phyloP scores from a whole-genome alignment of 2,888 invertebrate genomes.

The Callimorpha dominula region DNA sequence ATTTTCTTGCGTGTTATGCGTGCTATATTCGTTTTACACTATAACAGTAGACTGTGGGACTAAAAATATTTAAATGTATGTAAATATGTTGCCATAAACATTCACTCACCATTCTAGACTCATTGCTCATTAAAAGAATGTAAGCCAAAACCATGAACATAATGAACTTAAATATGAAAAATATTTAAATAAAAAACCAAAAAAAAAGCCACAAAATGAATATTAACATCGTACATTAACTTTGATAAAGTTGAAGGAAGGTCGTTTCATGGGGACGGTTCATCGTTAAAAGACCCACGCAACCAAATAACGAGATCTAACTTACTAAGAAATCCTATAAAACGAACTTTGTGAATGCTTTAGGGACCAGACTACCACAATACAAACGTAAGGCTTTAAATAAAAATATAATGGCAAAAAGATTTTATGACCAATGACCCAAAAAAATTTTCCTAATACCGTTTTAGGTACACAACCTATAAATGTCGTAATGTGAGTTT shows the following conservation, averaged over 20 bases:
- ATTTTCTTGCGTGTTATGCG: no score
- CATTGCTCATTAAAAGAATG: background rate
- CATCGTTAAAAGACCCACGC: conserved; percentile 5
- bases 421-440: conserved; percentile 15
- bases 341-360: conserved; percentile 22
- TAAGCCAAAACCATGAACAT: background rate
- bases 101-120: background rate
- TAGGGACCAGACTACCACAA: conserved; percentile 7
- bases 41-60: no score
- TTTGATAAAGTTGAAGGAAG: conserved; percentile 11
- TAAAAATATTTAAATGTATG: no score
- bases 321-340: conserved; percentile 31
- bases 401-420: conserved; percentile 21
- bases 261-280: background rate
- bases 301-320: conserved; percentile 9
- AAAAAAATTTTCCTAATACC: conserved; percentile 5
- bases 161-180: background rate
- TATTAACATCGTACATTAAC: background rate
- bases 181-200: background rate
- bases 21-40: no score
- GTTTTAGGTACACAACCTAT: conserved; percentile 3
- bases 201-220: background rate
- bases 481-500: background rate
- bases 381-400: conserved; percentile 1
- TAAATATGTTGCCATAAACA: no score